Conservation (phyloP, 2,888 invertebrate genomes). For the Cacoxenus indagator region DNA sequence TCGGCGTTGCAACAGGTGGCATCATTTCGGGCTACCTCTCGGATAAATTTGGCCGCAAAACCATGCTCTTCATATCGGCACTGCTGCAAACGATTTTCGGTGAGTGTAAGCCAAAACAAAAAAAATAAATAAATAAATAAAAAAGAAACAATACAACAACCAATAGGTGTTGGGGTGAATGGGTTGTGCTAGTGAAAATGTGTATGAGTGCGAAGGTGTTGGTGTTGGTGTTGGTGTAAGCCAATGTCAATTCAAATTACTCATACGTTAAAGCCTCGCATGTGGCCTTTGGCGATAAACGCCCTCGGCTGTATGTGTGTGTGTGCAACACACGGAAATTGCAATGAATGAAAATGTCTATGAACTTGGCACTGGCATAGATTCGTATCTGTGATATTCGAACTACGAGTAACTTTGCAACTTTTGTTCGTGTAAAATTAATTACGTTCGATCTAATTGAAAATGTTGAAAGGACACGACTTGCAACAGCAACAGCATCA, state of each 20-base stretch:
- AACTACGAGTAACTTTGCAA: not conserved
- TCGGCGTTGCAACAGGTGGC: conserved; percentile 83
- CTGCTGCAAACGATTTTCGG: conserved; percentile 79
- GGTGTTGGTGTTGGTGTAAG: conserved; percentile 33
- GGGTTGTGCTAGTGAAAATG: too few species aligned
- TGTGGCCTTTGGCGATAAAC: not conserved
- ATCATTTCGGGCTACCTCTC: conserved; percentile 84
- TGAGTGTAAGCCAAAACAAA: conserved; percentile 51
- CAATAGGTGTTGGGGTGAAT: too few species aligned
- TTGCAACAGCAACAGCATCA: too few species aligned
- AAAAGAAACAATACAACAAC: too few species aligned
- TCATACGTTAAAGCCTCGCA: not conserved
- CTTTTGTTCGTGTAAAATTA: not conserved
- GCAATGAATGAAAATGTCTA: conserved; percentile 48
- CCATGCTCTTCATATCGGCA: conserved; percentile 80
- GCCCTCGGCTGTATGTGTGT: not conserved
- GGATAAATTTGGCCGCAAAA: conserved; percentile 85
- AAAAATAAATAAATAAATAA: not conserved
- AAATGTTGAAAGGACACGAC: conserved; percentile 9
- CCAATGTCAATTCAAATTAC: conserved; percentile 11
- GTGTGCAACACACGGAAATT: conserved; percentile 33
- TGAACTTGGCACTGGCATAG: conserved; percentile 59
- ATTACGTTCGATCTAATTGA: conserved; percentile 5
- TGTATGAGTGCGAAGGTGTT: not conserved
- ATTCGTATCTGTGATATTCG: not conserved